Evolutionary conservation across 2,797 vertebrate species (phyloP).

Genomic region (Channallabes apus): DNA sequence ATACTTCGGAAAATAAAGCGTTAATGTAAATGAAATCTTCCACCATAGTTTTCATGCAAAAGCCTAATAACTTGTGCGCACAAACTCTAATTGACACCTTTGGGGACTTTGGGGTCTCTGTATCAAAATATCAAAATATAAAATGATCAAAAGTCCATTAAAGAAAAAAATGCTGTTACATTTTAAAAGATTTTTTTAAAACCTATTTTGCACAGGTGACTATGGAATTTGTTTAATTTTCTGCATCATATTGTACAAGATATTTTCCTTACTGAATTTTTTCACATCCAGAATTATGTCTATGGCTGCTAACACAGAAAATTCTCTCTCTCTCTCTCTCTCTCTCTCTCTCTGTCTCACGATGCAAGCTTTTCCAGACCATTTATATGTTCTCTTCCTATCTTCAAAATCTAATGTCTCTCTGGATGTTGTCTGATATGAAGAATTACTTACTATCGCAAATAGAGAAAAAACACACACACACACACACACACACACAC

Average conservation of each 20-base stretch:
- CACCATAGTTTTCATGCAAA: neutral
- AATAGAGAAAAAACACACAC: neutral
- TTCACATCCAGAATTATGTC: too few species aligned
- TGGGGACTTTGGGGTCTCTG: too few species aligned
- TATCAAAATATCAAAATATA: neutral
- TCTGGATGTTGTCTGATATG: neutral
- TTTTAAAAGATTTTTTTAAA: neutral
- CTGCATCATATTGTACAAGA: neutral
- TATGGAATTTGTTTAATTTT: neutral
- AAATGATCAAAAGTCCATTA: neutral
- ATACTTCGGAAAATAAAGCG: too few species aligned
- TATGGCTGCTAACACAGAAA: too few species aligned
- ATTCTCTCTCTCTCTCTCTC: too few species aligned
- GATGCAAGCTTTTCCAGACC: too few species aligned
- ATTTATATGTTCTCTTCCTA: too few species aligned
- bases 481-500: slow-evolving; percentile 6
- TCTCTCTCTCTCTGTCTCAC: too few species aligned
- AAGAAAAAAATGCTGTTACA: neutral
- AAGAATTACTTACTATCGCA: slow-evolving; percentile 14
- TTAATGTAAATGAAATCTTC: too few species aligned
- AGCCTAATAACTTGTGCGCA: too few species aligned
- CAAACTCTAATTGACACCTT: too few species aligned
- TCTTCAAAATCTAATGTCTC: neutral
- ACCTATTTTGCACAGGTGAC: neutral
- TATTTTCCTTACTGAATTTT: neutral